Evolutionary conservation across 2,888 invertebrate genomes (phyloP).

Genomic region (Chymomyza caudatula): DNA sequence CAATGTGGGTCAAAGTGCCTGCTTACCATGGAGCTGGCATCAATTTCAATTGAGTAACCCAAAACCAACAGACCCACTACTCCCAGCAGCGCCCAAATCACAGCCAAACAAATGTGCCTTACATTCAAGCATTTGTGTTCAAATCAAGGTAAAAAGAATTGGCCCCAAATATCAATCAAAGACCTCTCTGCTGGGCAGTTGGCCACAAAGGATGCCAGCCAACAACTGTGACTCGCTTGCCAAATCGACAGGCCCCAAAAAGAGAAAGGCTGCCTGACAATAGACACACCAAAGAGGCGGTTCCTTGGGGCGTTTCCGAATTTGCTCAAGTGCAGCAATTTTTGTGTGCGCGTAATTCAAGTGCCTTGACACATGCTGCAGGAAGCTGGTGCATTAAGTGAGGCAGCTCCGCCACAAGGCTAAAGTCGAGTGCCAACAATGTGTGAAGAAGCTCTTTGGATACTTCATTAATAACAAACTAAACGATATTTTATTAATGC

Average conservation of each 20-base stretch:
- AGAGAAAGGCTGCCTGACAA: constrained; percentile 32
- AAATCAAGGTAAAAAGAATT: constrained; percentile 49
- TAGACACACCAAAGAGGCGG: constrained; percentile 3
- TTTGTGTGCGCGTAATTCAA: constrained; percentile 17
- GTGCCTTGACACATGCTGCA: constrained; percentile 33
- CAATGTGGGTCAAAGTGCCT: constrained; percentile 44
- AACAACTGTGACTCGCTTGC: background rate
- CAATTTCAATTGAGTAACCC: constrained; percentile 44
- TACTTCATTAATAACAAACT: constrained; percentile 70
- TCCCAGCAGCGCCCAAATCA: background rate
- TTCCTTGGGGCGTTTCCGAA: constrained; percentile 23
- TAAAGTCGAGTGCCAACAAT: constrained; percentile 20
- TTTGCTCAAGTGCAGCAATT: constrained; percentile 37
- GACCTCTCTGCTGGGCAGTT: constrained; percentile 33
- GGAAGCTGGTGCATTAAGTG: constrained; percentile 1
- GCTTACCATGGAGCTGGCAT: constrained; percentile 14
- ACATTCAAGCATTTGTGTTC: constrained; percentile 1
- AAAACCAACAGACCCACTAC: constrained; percentile 25
- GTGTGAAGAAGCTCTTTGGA: constrained; percentile 42
- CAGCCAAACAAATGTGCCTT: background rate
- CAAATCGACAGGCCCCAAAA: background rate
- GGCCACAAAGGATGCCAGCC: background rate
- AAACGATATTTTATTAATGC: constrained; percentile 46
- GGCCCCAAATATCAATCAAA: constrained; percentile 62
- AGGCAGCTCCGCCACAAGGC: constrained; percentile 12